Evolutionary conservation across 2,888 invertebrate genomes (phyloP).

Genomic region (Orthosia incerta): DNA sequence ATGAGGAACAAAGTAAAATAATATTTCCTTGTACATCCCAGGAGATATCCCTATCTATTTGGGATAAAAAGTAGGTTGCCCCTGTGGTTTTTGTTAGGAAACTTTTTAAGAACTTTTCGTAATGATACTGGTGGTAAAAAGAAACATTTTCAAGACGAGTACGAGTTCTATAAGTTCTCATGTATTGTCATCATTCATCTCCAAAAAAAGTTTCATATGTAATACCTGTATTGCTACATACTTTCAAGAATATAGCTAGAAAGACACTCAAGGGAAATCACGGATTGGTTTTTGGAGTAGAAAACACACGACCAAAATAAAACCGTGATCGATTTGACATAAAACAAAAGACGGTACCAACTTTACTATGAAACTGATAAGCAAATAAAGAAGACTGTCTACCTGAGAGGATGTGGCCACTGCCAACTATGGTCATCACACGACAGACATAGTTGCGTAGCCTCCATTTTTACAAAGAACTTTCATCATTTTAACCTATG

Average conservation of each 20-base stretch:
- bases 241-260: slow-evolving; percentile 13
- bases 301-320: slow-evolving; percentile 1
- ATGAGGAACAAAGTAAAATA: slow-evolving; percentile 49
- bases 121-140: not conserved
- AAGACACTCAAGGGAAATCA: slow-evolving; percentile 37
- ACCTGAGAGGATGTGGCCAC: not conserved
- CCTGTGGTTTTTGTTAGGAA: not conserved
- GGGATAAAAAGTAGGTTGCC: slow-evolving; percentile 17
- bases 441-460: too few relatives aligned
- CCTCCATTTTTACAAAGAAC: too few relatives aligned
- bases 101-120: slow-evolving; percentile 13
- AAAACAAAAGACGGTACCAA: not conserved
- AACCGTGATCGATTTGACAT: not conserved
- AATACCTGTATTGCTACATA: slow-evolving; percentile 7
- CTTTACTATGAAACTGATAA: not conserved
- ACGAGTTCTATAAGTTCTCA: not conserved
- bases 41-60: slow-evolving; percentile 15
- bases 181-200: not conserved
- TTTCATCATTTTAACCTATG: too few relatives aligned
- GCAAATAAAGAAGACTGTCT: too few relatives aligned
- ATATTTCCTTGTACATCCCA: slow-evolving; percentile 35
- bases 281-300: slow-evolving; percentile 12
- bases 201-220: not conserved
- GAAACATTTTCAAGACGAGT: not conserved
- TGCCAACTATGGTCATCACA: not conserved